Base-by-base conservation (phyloP, 2,113 vertebrate species). In the Spheniscus mendiculus region DNA sequence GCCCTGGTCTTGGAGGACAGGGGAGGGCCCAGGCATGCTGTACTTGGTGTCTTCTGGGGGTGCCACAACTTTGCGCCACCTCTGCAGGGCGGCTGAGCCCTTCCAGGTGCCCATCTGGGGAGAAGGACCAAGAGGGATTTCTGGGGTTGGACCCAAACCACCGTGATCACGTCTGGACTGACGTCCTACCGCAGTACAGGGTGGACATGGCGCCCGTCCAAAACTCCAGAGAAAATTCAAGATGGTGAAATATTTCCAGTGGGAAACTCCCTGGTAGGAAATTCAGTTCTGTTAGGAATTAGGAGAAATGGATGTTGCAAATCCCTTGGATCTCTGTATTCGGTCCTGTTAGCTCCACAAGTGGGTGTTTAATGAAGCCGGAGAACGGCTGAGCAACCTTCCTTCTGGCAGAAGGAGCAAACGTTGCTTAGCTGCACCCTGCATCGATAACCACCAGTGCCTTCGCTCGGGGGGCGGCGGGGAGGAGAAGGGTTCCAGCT, bases 201-300 rank as follows among this genome's bases (percentile, higher is more conserved):
- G 30, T 25, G 62, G 44, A 10, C 9, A 4, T 13, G 58, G 15
- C 1, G 1, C 21, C 0, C 1, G 40, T 62, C 40, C 40, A 61
- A 22, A 36, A 6, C 36, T 52, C 38, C 47, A 21, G 53, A 16
- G 67, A 38, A 49, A 67, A 61, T 27, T 53, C 34, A 19, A 22
- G 61, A 10, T 3, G 32, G 42, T 29, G 55, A 49, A 47, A 10
- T 21, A 26, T 80, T 88, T 61, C 62, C n/a, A 36, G 16, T 2
- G 47, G n/a, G 61, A 36, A 73, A 49, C 13, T 47, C 25, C 36
- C 25, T 6, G 30, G n/a, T 9, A 36, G 27, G 19, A 27, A 74
- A 30, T n/a, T 56, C 1, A 3, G 6, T 63, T 36, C 49, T 34
- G 34, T 45, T 65, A 45, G 79, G 72, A 45, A 53, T 27, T 6